Evolutionary conservation across 2,888 invertebrate genomes (phyloP), one percentile per base, ranked within the genome.

Genomic region (Agrilus cyanescens): DNA sequence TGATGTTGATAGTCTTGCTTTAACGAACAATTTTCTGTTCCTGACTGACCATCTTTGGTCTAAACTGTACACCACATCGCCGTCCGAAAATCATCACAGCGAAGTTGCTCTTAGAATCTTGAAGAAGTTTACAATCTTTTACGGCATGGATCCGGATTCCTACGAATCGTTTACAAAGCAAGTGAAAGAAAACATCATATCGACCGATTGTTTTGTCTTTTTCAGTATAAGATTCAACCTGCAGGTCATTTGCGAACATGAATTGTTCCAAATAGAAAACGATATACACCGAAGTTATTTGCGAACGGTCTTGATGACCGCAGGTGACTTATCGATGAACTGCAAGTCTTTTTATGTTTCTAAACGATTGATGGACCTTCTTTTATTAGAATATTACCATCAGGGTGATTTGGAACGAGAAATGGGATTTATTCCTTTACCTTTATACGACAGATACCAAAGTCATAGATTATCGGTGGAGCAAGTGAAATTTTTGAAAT

Each of bases 1-100:
- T 54, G 79, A 80, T 58, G 51, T 77, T 37, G 78, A 79, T 61
- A 79, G 79, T 54, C 72, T 71, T 0, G 80, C 78, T 1, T 70
- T 63, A 55, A 78, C 77, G 48, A 78, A 78, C 57, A 77, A 75
- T 57, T 79, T 71, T 60, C 61, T 78, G 4, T 58, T 70, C 43
- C 60, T 75, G 8, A 67, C 68, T 47, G 71, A 73, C 47, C 72
- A 78, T 43, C 69, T 71, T 1, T 62, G 78, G 10, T 61, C 73
- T 0, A 58, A 61, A 41, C 69, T 79, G 59, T 79, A 79, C 61
- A 66, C 65, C 38, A 67, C 69, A 10, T 78, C 78, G 1, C 67
- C 70, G 47, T 61, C 77, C 40, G 78, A 80, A 57, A 68, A 76
- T 55, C 76, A 79, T 51, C 79, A 79, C 51, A 75, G 65, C 52